These are phyloP conservation scores for Caenorhabditis brenneri DNA, from an alignment of 1,140 invertebrate species.

Conservation along the genomic window DNA sequence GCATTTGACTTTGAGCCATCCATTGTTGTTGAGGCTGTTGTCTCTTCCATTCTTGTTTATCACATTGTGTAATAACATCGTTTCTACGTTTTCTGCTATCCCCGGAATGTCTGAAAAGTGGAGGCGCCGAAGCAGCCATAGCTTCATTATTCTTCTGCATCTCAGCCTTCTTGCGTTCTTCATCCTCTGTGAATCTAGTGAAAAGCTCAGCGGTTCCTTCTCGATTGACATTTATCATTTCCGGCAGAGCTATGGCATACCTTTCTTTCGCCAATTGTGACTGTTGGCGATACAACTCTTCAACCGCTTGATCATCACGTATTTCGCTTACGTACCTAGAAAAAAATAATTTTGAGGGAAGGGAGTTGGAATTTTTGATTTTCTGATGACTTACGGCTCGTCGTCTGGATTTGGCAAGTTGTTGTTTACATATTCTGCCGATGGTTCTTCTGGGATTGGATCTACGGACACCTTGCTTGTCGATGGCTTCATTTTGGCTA, in stretches of 20 bases:
- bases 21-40: not conserved
- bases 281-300: no score
- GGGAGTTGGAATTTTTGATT: not conserved
- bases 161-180: not conserved
- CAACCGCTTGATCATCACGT: no score
- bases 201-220: no score
- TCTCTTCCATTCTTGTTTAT: not conserved
- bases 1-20: constrained; percentile 13
- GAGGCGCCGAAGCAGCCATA: not conserved
- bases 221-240: no score
- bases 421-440: not conserved
- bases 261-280: no score
- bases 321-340: no score
- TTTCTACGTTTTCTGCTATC: constrained; percentile 1
- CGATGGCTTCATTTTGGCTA: constrained; percentile 1
- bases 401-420: no score
- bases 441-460: not conserved
- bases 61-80: not conserved
- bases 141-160: not conserved
- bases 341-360: not conserved
- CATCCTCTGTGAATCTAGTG: constrained; percentile 29
- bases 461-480: not conserved
- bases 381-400: not conserved
- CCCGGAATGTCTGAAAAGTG: no score
- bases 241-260: no score